Percentiles rank a stretch among this genome's conserved stretches.
These are phyloP conservation scores for Ictalurus furcatus DNA, from an alignment of 2,113 vertebrate species.

Conservation along the genomic window DNA sequence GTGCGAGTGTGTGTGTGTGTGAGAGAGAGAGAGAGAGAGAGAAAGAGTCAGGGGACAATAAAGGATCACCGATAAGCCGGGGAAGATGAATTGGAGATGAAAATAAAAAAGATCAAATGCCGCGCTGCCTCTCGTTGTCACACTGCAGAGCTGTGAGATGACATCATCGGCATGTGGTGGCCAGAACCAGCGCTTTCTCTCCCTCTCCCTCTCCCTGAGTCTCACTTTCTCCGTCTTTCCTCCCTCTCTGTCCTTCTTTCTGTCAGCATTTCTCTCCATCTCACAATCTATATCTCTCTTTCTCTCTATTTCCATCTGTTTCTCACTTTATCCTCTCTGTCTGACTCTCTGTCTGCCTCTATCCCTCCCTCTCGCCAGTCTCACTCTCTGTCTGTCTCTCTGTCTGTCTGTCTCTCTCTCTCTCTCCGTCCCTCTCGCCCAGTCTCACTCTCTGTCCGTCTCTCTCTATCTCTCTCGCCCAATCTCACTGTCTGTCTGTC, in stretches of 20 bases:
- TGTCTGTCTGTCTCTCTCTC: background rate
- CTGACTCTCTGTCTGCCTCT: background rate
- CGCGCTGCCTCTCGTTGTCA: constrained; percentile 55
- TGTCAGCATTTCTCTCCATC: background rate
- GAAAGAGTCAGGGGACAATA: constrained; percentile 41
- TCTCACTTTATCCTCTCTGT: background rate
- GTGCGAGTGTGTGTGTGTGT: background rate
- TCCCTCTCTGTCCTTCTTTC: background rate
- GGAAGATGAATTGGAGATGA: constrained; percentile 62
- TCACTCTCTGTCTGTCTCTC: background rate
- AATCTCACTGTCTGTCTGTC: too few relatives aligned
- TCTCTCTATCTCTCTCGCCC: too few relatives aligned
- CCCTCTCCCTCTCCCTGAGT: background rate
- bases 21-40: background rate
- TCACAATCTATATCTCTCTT: background rate
- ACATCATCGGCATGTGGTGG: constrained; percentile 71
- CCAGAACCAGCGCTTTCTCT: constrained; percentile 43
- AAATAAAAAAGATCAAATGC: constrained; percentile 68
- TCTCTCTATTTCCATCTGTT: background rate
- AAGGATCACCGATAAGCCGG: constrained; percentile 64
- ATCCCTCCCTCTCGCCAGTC: background rate
- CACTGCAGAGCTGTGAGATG: constrained; percentile 64
- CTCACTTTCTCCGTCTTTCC: background rate
- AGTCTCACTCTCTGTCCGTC: too few relatives aligned
- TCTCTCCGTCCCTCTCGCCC: too few relatives aligned